Base-by-base conservation (phyloP, 2,797 vertebrate genomes). In the Octomys mimax region DNA sequence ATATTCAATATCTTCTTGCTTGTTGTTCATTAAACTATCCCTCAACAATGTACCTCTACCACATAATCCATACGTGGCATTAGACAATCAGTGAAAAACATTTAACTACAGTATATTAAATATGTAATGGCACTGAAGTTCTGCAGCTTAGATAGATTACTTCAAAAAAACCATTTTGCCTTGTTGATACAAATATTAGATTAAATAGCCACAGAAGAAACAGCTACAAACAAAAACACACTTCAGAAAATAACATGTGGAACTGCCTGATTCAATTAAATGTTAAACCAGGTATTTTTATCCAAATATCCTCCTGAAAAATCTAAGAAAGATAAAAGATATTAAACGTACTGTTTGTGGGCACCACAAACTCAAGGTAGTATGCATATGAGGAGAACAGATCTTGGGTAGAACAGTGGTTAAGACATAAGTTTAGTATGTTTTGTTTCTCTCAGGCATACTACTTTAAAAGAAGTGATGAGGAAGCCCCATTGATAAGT, bases 31-130 rank as follows among this genome's bases (percentile, higher is more conserved):
- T 77, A 93, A 70, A 13, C 68, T 42, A 61, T 42, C 71, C 9
- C 24, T 88, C 57, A 89, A 12, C 62, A 82, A 54, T 59, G 31
- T 68, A 66, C 39, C n/a, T 75, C 14, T 9, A 80, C 19, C n/a
- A 79, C 5, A 73, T 68, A 89, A 87, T 82, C 39, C 49, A 86
- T 52, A 73, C 2, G 13, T 90, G 42, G n/a, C 26, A 68, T 39
- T 22, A 42, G 10, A 10, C 4, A 12, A 73, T 73, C 70, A 39
- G 5, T 73, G 70, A 62, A 73, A 90, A 94, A 71, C 26, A 42
- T 42, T 83, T 95, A 71, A 94, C 33, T 54, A 13, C 21, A 93
- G 9, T 80, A 84, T 8, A 31, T 91, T 64, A 87, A 93, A 81
- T 28, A 93, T 89, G 64, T 31, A 49, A 93, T 24, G 24, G 59